Percentiles rank a stretch among this genome's conserved stretches.
phyloP scores from a whole-genome alignment of 2,888 invertebrate genomes.

The Xestia c-nigrum region DNA sequence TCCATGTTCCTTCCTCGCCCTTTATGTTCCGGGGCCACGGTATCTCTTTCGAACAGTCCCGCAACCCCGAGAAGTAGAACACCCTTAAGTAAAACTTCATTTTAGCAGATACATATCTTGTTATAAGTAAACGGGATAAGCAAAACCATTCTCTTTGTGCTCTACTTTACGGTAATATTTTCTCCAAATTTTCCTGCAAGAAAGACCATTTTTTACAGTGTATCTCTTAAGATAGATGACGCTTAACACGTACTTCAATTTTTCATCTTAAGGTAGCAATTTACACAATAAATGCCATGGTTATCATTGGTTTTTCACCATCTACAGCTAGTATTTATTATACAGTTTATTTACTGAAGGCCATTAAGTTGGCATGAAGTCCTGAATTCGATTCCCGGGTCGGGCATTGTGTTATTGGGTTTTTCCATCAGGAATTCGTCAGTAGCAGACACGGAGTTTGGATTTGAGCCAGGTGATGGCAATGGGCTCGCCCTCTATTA shows the following conservation, averaged over 20 bases:
- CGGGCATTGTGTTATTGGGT: neutral
- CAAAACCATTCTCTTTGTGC: neutral
- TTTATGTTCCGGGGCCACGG: too few relatives aligned
- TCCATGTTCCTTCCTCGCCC: too few relatives aligned
- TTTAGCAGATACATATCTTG: neutral
- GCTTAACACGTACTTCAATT: neutral
- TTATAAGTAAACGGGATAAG: too few relatives aligned
- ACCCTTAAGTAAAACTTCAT: neutral
- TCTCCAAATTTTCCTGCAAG: neutral
- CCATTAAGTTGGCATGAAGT: neutral
- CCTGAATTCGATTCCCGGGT: neutral
- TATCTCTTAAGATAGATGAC: neutral
- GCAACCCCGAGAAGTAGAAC: too few relatives aligned
- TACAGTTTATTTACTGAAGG: neutral
- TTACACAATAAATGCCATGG: neutral
- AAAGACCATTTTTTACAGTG: neutral
- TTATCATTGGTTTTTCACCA: neutral
- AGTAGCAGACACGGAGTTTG: neutral
- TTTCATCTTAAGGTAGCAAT: neutral
- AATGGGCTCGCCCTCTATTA: neutral
- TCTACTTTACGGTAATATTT: conserved; percentile 10
- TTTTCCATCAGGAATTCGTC: neutral
- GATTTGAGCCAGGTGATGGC: neutral
- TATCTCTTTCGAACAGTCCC: too few relatives aligned
- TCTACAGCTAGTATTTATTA: neutral